A percentile compares a stretch with the other conserved stretches of the same genome.
Evolutionary conservation across 2,888 invertebrate genomes (phyloP).

Genomic region (Teinopalpus imperialis): DNA sequence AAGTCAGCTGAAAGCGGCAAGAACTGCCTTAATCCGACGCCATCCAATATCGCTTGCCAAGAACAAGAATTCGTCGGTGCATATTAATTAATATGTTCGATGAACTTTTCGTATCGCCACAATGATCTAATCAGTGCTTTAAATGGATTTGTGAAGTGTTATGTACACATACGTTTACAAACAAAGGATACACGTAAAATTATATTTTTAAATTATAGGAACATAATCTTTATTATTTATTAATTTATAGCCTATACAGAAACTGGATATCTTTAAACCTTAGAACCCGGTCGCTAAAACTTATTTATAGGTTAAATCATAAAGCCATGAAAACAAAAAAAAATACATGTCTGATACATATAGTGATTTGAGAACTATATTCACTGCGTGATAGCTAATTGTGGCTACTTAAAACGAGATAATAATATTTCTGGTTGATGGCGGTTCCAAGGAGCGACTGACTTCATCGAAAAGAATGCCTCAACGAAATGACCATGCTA

Average conservation of each 20-base stretch:
- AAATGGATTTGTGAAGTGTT: constrained; percentile 51
- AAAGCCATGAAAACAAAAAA: no score
- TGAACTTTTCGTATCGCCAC: constrained; percentile 49
- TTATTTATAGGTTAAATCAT: no score
- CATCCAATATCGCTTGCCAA: constrained; percentile 21
- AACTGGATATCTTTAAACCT: no score
- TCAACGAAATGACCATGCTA: constrained; percentile 46
- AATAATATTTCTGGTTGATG: constrained; percentile 45
- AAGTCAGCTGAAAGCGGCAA: constrained; percentile 36
- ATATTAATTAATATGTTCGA: constrained; percentile 32
- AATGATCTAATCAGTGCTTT: constrained; percentile 32
- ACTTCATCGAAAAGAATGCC: constrained; percentile 47
- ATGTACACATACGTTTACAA: no score
- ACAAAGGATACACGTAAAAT: no score
- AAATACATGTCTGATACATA: neutral
- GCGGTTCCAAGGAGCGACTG: constrained; percentile 45
- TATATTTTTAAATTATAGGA: no score
- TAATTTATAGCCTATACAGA: no score
- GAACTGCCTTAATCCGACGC: constrained; percentile 38
- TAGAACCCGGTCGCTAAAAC: no score
- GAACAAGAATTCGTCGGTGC: constrained; percentile 3
- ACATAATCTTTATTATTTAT: no score
- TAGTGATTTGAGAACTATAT: neutral
- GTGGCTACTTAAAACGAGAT: constrained; percentile 7
- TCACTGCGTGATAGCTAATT: constrained; percentile 4